Conservation (phyloP, 2,888 invertebrate species). For the Athalia rosae region DNA sequence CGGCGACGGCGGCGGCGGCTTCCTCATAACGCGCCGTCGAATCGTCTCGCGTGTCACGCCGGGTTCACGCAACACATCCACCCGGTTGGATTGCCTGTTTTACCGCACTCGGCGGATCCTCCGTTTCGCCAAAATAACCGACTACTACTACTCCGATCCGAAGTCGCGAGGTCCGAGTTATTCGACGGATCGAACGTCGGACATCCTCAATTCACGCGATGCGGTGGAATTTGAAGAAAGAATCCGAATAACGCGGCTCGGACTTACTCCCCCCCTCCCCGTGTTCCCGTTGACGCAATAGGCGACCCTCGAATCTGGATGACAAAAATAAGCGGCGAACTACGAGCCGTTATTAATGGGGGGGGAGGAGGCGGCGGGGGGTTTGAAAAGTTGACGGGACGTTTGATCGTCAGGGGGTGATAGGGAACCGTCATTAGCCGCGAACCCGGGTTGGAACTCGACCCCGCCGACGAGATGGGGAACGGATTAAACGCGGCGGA, state of each 20-base stretch:
- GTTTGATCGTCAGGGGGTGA: slow-evolving; percentile 31
- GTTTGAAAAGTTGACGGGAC: slow-evolving; percentile 38
- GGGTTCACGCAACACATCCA: background rate
- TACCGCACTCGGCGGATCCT: slow-evolving; percentile 27
- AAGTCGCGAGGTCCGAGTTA: too few relatives aligned
- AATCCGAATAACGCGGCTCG: too few relatives aligned
- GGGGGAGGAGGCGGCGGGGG: too few relatives aligned
- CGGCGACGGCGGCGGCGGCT: too few relatives aligned
- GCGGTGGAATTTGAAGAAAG: too few relatives aligned
- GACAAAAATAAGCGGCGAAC: slow-evolving; percentile 26
- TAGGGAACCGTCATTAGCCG: slow-evolving; percentile 43
- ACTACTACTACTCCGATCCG: background rate
- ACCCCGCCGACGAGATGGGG: slow-evolving; percentile 40
- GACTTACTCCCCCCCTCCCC: too few relatives aligned
- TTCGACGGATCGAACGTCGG: too few relatives aligned
- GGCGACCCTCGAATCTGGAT: background rate
- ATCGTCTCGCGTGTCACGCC: slow-evolving; percentile 38
- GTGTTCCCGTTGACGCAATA: too few relatives aligned
- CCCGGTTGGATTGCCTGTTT: slow-evolving; percentile 34
- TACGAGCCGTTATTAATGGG: slow-evolving; percentile 38
- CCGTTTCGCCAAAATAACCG: background rate
- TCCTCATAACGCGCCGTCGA: slow-evolving; percentile 36
- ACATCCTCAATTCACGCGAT: too few relatives aligned
- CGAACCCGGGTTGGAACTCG: slow-evolving; percentile 15
- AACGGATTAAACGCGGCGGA: slow-evolving; percentile 39